Evolutionary conservation across 2,888 invertebrate species (phyloP).

Genomic region (Stramonita haemastoma): DNA sequence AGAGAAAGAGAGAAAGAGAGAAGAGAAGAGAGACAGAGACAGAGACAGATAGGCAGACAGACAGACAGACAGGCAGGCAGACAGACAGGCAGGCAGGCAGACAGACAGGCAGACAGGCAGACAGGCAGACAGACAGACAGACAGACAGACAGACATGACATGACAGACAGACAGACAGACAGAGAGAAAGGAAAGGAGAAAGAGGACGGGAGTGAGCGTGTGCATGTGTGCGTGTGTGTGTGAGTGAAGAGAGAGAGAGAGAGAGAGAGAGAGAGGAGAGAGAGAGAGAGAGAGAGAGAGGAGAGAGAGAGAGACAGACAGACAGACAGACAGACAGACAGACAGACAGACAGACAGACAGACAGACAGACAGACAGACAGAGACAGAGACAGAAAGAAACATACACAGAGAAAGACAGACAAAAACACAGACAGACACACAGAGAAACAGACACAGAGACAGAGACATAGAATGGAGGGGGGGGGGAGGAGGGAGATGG

Average conservation of each 20-base stretch:
- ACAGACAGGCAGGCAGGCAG: background rate
- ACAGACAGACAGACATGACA: too few relatives aligned
- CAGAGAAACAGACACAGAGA: background rate
- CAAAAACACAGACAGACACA: background rate
- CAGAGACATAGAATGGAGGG: background rate
- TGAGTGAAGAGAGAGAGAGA: background rate
- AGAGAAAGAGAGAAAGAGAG: background rate
- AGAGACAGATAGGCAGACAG: background rate
- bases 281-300: constrained; percentile 13
- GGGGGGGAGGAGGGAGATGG: background rate
- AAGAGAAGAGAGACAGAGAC: background rate
- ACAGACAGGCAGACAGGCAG: background rate
- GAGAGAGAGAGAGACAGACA: background rate
- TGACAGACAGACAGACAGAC: background rate
- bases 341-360: background rate
- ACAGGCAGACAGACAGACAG: constrained; percentile 12
- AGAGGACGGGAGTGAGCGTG: background rate
- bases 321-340: background rate
- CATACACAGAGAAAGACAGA: background rate
- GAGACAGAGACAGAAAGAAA: too few relatives aligned
- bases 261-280: constrained; percentile 13
- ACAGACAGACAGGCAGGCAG: background rate
- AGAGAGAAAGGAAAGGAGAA: background rate
- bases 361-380: background rate
- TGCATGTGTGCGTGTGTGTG: background rate